These are phyloP conservation scores for Teleogryllus occipitalis DNA, from an alignment of 1,140 invertebrate genomes.

Conservation along the genomic window DNA sequence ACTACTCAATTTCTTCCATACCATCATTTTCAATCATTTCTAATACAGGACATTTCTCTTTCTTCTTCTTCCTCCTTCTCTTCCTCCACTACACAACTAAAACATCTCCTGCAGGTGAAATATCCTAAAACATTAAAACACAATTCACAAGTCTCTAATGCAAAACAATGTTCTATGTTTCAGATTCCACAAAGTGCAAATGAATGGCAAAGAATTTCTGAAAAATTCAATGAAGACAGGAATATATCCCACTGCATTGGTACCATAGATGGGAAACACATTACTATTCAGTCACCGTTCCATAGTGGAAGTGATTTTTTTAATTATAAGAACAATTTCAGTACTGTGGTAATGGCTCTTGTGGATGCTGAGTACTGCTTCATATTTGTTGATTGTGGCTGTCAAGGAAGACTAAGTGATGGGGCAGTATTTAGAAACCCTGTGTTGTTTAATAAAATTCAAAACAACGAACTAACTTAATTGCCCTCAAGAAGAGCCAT, in stretches of 20 bases:
- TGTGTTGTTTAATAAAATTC: background rate
- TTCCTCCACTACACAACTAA: too few relatives aligned
- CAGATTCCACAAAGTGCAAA: conserved; percentile 14
- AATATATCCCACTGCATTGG: conserved; percentile 34
- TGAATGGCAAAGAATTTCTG: conserved; percentile 31
- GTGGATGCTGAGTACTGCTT: too few relatives aligned
- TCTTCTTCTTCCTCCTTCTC: too few relatives aligned
- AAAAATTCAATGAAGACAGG: conserved; percentile 31
- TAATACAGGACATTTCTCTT: background rate
- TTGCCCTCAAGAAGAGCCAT: conserved; percentile 30
- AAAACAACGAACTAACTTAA: conserved; percentile 19
- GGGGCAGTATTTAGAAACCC: conserved; percentile 11
- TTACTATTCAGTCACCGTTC: conserved; percentile 29
- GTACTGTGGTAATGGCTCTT: too few relatives aligned
- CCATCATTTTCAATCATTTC: too few relatives aligned
- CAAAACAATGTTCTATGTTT: background rate
- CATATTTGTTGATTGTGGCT: too few relatives aligned
- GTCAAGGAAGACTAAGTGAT: background rate
- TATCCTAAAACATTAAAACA: background rate
- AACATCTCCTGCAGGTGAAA: too few relatives aligned
- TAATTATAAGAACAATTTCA: too few relatives aligned
- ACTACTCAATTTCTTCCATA: background rate
- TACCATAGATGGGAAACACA: conserved; percentile 37
- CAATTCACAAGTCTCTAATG: background rate
- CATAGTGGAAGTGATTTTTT: conserved; percentile 30